Percentiles rank a stretch among this genome's conserved stretches.
phyloP scores from a whole-genome alignment of 2,113 vertebrate genomes.

The Lepisosteus osseus region DNA sequence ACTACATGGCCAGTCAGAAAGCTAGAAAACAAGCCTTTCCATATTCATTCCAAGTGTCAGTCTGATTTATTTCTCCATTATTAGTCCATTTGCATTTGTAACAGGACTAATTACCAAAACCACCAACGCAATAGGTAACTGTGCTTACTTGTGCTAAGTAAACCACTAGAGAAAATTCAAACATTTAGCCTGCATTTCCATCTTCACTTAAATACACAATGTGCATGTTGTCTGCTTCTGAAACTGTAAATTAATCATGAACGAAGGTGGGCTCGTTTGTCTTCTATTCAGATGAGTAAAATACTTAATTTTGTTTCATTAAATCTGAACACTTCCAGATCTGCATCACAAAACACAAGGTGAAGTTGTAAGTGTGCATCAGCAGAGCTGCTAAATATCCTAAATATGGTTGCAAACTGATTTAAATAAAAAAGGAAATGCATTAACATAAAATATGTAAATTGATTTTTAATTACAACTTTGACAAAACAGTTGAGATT shows the following conservation, averaged over 20 bases:
- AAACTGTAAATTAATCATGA: constrained; percentile 19
- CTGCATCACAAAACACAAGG: background rate
- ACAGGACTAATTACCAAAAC: constrained; percentile 58
- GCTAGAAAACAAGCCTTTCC: constrained; percentile 41
- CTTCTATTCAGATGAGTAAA: background rate
- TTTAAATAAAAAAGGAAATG: too few relatives aligned
- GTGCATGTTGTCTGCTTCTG: constrained; percentile 13
- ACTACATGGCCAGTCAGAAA: constrained; percentile 47
- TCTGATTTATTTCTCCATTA: constrained; percentile 62
- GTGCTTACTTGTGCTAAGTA: constrained; percentile 36
- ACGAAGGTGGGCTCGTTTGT: constrained; percentile 7
- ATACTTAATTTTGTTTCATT: constrained; percentile 4
- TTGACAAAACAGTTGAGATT: too few relatives aligned
- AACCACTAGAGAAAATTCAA: constrained; percentile 23
- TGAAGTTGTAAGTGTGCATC: constrained; percentile 5
- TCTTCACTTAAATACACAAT: constrained; percentile 12
- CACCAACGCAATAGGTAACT: constrained; percentile 45
- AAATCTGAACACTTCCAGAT: background rate
- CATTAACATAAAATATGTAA: too few relatives aligned
- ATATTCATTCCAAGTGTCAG: constrained; percentile 55
- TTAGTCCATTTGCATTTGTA: constrained; percentile 51
- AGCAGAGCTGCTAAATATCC: too few relatives aligned
- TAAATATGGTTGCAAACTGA: too few relatives aligned
- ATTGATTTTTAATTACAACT: too few relatives aligned
- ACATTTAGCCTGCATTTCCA: background rate